Conservation (phyloP, 2,113 vertebrate genomes). For the Gymnobelideus leadbeateri region DNA sequence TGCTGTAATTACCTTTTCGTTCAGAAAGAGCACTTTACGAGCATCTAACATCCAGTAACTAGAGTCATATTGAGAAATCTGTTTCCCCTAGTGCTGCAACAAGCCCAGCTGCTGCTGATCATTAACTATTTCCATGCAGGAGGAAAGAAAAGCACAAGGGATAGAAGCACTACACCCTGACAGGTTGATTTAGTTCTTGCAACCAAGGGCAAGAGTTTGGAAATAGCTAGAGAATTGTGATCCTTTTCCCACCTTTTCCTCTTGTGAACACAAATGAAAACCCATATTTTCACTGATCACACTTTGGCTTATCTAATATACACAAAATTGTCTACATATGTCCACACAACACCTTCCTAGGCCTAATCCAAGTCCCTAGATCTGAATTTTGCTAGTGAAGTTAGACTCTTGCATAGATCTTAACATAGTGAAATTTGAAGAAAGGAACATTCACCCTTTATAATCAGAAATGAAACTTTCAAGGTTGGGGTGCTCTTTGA, state of each 20-base stretch:
- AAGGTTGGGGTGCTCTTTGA: accelerated
- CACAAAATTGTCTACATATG: neutral
- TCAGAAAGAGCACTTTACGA: constrained; percentile 42
- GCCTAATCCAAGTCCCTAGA: no score
- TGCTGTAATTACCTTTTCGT: neutral
- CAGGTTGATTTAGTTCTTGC: neutral
- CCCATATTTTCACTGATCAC: neutral
- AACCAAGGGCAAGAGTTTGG: no score
- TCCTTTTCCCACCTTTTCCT: neutral
- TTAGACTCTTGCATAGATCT: neutral
- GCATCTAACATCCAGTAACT: constrained; percentile 12
- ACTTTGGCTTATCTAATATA: neutral
- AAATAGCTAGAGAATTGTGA: neutral
- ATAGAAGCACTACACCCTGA: neutral
- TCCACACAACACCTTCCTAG: neutral
- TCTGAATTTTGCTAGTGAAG: neutral
- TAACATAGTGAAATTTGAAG: neutral
- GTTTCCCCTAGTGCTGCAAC: neutral
- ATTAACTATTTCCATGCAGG: neutral
- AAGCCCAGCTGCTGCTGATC: no score
- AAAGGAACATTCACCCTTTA: neutral
- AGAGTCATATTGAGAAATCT: neutral
- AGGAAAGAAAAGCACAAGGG: neutral
- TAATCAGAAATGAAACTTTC: neutral
- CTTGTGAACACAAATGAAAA: neutral